A percentile compares a stretch with the other conserved stretches of the same genome.
Conservation (phyloP, 37 sponge, comb jelly and placozoan genomes). For the Ephydatia muelleri region DNA sequence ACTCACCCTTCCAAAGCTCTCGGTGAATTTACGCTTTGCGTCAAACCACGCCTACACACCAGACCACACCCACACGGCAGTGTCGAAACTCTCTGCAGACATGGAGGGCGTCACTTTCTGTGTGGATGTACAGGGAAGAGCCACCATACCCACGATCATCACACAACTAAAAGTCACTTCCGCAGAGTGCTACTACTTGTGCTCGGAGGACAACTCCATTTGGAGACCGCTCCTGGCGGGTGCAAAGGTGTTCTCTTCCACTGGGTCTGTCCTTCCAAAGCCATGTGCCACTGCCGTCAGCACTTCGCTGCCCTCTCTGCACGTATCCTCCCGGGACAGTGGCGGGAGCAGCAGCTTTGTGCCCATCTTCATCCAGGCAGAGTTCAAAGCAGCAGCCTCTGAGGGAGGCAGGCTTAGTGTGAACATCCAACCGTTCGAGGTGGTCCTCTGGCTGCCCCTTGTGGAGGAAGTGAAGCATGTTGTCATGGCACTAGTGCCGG, state of each 20-base stretch:
- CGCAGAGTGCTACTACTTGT: background rate
- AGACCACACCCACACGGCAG: no score
- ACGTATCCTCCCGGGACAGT: background rate
- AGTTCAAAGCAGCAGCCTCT: conserved; percentile 22
- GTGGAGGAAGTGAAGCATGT: background rate
- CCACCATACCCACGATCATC: conserved; percentile 8
- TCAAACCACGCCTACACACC: background rate
- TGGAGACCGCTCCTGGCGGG: conserved; percentile 37
- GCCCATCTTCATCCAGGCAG: conserved; percentile 38
- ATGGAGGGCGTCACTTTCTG: conserved; percentile 43
- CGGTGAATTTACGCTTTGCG: background rate
- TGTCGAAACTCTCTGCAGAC: conserved; percentile 30
- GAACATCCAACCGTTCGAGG: conserved; percentile 68
- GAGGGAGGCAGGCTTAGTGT: conserved; percentile 8
- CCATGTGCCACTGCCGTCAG: background rate
- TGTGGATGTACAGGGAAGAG: conserved; percentile 51
- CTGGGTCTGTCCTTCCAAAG: conserved; percentile 30
- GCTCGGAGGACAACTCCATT: background rate
- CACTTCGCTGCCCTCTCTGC: background rate
- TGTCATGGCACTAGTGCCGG: background rate
- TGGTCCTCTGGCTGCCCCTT: conserved; percentile 48
- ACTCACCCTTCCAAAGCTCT: background rate
- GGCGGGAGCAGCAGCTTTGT: background rate
- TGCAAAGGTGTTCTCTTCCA: conserved; percentile 55
- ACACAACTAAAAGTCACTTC: background rate